These are phyloP conservation scores for Sthenelais limicola DNA, from an alignment of 2,888 invertebrate species.

Conservation along the genomic window DNA sequence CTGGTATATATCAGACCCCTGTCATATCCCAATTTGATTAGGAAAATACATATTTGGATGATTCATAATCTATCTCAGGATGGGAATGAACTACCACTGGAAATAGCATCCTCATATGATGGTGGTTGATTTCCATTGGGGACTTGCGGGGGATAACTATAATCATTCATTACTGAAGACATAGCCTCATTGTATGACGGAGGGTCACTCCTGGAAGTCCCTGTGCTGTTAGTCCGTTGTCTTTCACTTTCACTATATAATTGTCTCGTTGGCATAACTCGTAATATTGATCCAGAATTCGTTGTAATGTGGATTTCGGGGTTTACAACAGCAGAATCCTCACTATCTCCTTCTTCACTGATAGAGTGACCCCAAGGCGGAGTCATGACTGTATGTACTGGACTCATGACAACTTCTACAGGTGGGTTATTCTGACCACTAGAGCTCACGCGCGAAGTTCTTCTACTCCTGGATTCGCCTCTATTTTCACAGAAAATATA, in stretches of 20 bases:
- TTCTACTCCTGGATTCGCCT: neutral
- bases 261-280: neutral
- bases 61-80: neutral
- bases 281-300: conserved; percentile 20
- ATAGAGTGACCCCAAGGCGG: neutral
- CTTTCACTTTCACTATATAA: neutral
- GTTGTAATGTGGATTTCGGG: neutral
- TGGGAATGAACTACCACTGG: neutral
- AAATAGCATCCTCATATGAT: conserved; percentile 27
- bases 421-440: neutral
- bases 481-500: neutral
- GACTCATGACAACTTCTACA: conserved; percentile 15
- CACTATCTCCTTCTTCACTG: neutral
- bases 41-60: no score
- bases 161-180: no score
- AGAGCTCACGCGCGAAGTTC: neutral
- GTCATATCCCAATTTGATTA: no score
- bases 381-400: neutral
- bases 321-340: no score
- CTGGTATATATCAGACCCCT: no score
- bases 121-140: conserved; percentile 17
- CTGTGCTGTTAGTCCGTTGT: conserved; percentile 21
- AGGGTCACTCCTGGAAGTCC: conserved; percentile 17
- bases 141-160: neutral
- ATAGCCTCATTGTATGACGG: conserved; percentile 35